Base-by-base conservation (phyloP, 2,888 invertebrate genomes). In the Gortyna flavago region DNA sequence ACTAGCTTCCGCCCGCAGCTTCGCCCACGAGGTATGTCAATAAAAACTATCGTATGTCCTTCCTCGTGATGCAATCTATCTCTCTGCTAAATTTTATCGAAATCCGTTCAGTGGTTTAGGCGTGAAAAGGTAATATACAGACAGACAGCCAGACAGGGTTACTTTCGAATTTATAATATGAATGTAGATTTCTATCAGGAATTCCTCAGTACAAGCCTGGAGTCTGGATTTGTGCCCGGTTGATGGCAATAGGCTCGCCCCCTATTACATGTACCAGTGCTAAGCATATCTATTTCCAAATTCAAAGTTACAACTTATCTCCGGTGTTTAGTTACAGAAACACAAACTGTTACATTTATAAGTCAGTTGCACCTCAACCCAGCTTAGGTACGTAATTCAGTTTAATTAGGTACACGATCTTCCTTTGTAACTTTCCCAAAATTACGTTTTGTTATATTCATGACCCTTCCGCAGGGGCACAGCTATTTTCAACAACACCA, bases 401-500 rank as follows among this genome's bases (percentile, higher is more conserved):
- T 65, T 72, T 79, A 59, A 59, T 83, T 44, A 69, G 35, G n/a
- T 61, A 74, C 44, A 18, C 44, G 13, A 66, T 29, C 32, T 44
- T 41, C 72, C 72, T 84, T 80, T 73, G 68, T 73, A 59, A 64
- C 57, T 57, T 59, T 18, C 18, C 48, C 48, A 64, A 79, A 84
- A 81, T 80, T 57, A 84, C 21, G 61, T 74, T 69, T 41, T 81
- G 65, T 80, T 80, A 51, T 70, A 84, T 81, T 84, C 74, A 84
- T 80, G 84, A 84, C 61, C 18, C 29, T 61, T 73, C 70, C 18
- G 54, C 65, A 57, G 69, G 44, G 57, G 29, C 54, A 48, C 38
- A 54, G 54, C 38, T 62, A 81, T 81, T 85, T 81, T 75, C 71
- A 85, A 62, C 62, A 62, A 68, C 38, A 81, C 11, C 32, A 67